phyloP scores from a whole-genome alignment of 2,113 vertebrate species.

The Dicaeum eximium region DNA sequence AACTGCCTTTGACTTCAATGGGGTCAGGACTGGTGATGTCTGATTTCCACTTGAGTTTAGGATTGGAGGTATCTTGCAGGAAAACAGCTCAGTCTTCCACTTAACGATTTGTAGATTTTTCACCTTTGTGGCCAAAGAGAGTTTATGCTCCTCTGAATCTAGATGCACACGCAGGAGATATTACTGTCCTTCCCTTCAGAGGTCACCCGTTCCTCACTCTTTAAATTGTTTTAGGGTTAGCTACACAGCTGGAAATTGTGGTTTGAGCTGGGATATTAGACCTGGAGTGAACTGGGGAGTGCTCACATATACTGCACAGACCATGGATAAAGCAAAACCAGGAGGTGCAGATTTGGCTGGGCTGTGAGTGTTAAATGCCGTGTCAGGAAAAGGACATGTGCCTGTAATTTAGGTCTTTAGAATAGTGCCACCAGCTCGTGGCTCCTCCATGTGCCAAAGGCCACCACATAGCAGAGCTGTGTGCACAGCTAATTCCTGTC shows the following conservation, averaged over 20 bases:
- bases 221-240: neutral
- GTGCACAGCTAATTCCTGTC: neutral
- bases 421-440: neutral
- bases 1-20: slow-evolving; percentile 25
- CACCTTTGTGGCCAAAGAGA: neutral
- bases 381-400: neutral
- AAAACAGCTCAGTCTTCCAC: neutral
- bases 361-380: neutral
- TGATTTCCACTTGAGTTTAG: neutral
- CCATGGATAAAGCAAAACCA: neutral
- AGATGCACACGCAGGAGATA: neutral
- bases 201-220: neutral
- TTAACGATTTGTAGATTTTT: neutral
- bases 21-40: neutral
- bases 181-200: neutral
- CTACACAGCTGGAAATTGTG: neutral
- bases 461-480: neutral
- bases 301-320: neutral
- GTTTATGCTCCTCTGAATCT: neutral
- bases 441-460: neutral
- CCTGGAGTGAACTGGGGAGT: neutral
- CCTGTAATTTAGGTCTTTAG: neutral
- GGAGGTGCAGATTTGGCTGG: neutral
- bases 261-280: neutral
- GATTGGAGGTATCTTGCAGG: neutral